Evolutionary conservation across 2,888 invertebrate genomes (phyloP).

Genomic region (Philaethria dido): DNA sequence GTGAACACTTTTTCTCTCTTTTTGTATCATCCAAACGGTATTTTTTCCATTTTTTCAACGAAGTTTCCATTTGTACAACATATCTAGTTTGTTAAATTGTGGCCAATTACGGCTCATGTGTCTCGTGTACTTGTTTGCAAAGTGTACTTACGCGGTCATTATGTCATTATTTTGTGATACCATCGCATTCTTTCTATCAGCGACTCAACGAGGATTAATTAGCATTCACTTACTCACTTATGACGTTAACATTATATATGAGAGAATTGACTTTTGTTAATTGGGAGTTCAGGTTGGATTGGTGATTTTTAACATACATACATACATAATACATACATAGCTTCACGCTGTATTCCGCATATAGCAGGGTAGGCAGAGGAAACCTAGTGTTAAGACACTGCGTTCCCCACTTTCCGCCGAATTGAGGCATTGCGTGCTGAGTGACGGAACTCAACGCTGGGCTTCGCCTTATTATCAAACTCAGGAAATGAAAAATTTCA

Average conservation of each 20-base stretch:
- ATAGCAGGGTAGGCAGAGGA: too few relatives aligned
- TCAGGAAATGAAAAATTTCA: too few relatives aligned
- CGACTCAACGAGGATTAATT: constrained; percentile 45
- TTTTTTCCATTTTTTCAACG: constrained; percentile 9
- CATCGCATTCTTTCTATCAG: constrained; percentile 42
- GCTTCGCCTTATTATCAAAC: too few relatives aligned
- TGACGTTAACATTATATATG: constrained; percentile 2
- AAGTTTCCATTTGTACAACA: constrained; percentile 3
- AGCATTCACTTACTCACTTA: constrained; percentile 32
- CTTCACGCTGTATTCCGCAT: too few relatives aligned
- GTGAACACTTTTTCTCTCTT: neutral
- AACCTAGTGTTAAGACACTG: too few relatives aligned
- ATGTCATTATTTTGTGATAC: constrained; percentile 47
- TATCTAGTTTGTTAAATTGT: constrained; percentile 42
- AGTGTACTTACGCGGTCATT: constrained; percentile 37
- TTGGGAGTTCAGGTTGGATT: neutral
- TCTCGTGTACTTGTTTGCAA: constrained; percentile 45
- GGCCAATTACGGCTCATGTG: constrained; percentile 41
- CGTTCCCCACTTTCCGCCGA: too few relatives aligned
- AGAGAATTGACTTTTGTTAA: neutral
- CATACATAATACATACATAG: too few relatives aligned
- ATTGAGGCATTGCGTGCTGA: too few relatives aligned
- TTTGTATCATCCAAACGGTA: neutral
- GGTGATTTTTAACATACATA: too few relatives aligned
- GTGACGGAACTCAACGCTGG: too few relatives aligned